Percentiles rank a stretch among this genome's conserved stretches.
These are phyloP conservation scores for Oreochromis spilurus DNA, from an alignment of 2,113 vertebrate genomes.

Conservation along the genomic window DNA sequence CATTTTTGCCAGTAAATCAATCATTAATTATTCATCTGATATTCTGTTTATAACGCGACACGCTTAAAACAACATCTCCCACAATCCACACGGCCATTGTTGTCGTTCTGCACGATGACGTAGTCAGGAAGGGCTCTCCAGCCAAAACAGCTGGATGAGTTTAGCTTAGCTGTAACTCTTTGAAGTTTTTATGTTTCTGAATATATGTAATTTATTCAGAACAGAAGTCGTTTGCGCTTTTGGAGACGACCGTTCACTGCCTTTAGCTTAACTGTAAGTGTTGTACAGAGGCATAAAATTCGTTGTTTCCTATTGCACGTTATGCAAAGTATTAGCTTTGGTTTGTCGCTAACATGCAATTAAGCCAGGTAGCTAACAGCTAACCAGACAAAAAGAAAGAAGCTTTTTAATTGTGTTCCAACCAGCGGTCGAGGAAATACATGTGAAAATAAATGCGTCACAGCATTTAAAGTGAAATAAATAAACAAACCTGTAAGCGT, in stretches of 20 bases:
- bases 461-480: neutral
- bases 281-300: neutral
- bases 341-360: neutral
- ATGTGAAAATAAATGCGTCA: neutral
- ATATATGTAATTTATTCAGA: neutral
- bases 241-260: neutral
- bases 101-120: constrained; percentile 6
- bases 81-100: constrained; percentile 23
- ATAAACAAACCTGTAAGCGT: neutral
- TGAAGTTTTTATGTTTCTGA: neutral
- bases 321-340: neutral
- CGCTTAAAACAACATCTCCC: constrained; percentile 43
- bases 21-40: neutral
- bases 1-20: neutral
- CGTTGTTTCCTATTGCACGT: too few species aligned
- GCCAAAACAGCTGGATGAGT: neutral
- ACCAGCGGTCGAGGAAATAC: neutral
- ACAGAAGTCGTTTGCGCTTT: neutral
- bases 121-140: neutral
- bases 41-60: neutral
- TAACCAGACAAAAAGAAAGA: neutral
- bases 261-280: neutral
- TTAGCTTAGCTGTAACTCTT: constrained; percentile 1
- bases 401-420: neutral
- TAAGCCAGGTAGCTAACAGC: neutral